phyloP scores from a whole-genome alignment of 2,888 invertebrate genomes.

The Apotomis capreana region DNA sequence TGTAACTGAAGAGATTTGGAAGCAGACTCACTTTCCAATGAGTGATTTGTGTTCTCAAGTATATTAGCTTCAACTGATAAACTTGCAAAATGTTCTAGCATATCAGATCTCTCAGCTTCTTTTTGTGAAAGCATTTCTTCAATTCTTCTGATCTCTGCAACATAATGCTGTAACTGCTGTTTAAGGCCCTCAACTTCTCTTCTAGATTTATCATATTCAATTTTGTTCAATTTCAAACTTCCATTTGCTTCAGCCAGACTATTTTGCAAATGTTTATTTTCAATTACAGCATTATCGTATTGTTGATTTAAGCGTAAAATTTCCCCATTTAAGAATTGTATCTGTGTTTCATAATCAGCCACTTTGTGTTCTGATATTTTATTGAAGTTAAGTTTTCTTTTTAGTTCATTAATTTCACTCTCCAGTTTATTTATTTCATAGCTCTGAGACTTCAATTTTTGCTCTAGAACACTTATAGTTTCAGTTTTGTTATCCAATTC shows the following conservation, averaged over 20 bases:
- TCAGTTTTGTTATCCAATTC: constrained; percentile 90
- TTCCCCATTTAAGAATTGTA: constrained; percentile 84
- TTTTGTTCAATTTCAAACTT: constrained; percentile 84
- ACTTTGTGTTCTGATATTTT: constrained; percentile 78
- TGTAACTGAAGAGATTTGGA: constrained; percentile 85
- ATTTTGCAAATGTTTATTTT: constrained; percentile 89
- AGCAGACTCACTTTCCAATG: constrained; percentile 89
- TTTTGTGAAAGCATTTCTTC: constrained; percentile 89
- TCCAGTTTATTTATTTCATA: constrained; percentile 82
- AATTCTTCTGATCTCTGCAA: constrained; percentile 90
- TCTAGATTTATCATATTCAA: constrained; percentile 87
- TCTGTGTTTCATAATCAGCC: constrained; percentile 79
- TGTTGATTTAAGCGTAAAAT: constrained; percentile 80
- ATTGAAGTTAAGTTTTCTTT: constrained; percentile 77
- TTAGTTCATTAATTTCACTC: constrained; percentile 80
- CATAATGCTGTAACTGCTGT: constrained; percentile 91
- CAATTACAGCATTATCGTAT: constrained; percentile 84
- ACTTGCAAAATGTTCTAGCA: constrained; percentile 91
- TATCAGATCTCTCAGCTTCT: constrained; percentile 91
- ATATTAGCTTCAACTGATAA: constrained; percentile 90
- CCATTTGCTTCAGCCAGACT: constrained; percentile 86
- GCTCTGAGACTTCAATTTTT: constrained; percentile 85
- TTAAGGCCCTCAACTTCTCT: constrained; percentile 89
- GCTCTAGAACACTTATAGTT: constrained; percentile 85
- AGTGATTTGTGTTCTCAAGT: constrained; percentile 91